Conservation (phyloP, 1,140 invertebrate genomes). For the Zelostemma sp. region DNA sequence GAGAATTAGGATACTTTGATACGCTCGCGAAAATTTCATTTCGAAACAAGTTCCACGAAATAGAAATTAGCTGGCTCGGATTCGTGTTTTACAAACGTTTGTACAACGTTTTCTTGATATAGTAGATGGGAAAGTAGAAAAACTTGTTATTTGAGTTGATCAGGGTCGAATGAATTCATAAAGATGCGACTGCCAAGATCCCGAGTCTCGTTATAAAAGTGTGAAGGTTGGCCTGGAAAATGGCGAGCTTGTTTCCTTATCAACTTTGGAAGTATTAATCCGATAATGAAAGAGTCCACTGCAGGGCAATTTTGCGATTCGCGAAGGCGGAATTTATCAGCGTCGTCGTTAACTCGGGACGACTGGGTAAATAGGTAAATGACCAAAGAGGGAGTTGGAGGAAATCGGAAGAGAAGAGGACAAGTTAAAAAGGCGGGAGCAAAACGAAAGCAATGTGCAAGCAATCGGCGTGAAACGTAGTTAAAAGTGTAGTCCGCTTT, state of each 20-base stretch:
- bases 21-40: constrained; percentile 27
- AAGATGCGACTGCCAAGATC: neutral
- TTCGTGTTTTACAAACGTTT: too few species aligned
- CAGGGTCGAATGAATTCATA: too few species aligned
- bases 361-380: constrained; percentile 33
- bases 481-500: constrained; percentile 55
- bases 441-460: constrained; percentile 62
- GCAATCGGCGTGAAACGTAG: constrained; percentile 58
- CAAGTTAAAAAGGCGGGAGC: constrained; percentile 8
- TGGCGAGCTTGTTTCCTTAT: constrained; percentile 29
- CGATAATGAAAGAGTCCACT: constrained; percentile 37
- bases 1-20: constrained; percentile 21
- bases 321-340: constrained; percentile 29
- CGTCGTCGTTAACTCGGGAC: constrained; percentile 19
- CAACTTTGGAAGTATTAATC: constrained; percentile 21
- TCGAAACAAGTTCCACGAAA: constrained; percentile 19
- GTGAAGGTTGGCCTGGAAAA: constrained; percentile 4
- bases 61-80: too few species aligned
- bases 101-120: too few species aligned
- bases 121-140: neutral
- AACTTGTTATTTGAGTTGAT: neutral
- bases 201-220: constrained; percentile 13
- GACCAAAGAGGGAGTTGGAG: constrained; percentile 29
- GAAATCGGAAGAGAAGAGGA: neutral
- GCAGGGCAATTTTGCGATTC: constrained; percentile 44